phyloP scores from a whole-genome alignment of 2,888 invertebrate species.

The Thelaira solivaga region DNA sequence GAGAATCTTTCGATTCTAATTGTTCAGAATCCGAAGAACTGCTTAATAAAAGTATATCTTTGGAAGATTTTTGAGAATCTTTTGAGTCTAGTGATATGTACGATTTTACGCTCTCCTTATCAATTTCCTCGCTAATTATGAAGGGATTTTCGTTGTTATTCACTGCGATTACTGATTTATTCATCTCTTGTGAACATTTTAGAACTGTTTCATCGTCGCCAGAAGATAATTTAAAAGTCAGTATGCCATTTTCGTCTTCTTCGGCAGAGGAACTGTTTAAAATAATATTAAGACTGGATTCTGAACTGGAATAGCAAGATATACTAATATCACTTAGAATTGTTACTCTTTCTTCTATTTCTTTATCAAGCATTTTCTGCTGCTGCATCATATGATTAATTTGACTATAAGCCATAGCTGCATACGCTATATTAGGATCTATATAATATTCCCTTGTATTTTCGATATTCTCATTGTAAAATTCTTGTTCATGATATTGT shows the following conservation, averaged over 20 bases:
- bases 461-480: slow-evolving; percentile 47
- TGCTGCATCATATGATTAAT: slow-evolving; percentile 51
- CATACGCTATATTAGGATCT: slow-evolving; percentile 49
- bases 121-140: not conserved
- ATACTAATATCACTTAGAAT: slow-evolving; percentile 49
- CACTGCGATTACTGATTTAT: not conserved
- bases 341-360: slow-evolving; percentile 19
- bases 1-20: too few species aligned
- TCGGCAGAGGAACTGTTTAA: slow-evolving; percentile 53
- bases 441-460: slow-evolving; percentile 37
- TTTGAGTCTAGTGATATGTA: slow-evolving; percentile 46
- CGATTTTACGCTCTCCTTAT: slow-evolving; percentile 37
- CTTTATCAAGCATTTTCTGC: slow-evolving; percentile 11
- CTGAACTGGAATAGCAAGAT: slow-evolving; percentile 46
- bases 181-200: not conserved
- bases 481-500: slow-evolving; percentile 37
- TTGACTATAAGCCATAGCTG: slow-evolving; percentile 67
- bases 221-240: slow-evolving; percentile 68
- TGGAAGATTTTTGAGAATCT: not conserved
- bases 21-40: slow-evolving; percentile 44
- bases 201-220: slow-evolving; percentile 36
- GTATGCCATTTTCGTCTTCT: slow-evolving; percentile 61
- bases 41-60: slow-evolving; percentile 28
- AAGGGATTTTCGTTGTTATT: not conserved
- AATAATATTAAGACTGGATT: slow-evolving; percentile 37